Percentiles rank a stretch among this genome's conserved stretches.
Conservation (phyloP, 2,888 invertebrate genomes). For the Ypsolopha sequella region DNA sequence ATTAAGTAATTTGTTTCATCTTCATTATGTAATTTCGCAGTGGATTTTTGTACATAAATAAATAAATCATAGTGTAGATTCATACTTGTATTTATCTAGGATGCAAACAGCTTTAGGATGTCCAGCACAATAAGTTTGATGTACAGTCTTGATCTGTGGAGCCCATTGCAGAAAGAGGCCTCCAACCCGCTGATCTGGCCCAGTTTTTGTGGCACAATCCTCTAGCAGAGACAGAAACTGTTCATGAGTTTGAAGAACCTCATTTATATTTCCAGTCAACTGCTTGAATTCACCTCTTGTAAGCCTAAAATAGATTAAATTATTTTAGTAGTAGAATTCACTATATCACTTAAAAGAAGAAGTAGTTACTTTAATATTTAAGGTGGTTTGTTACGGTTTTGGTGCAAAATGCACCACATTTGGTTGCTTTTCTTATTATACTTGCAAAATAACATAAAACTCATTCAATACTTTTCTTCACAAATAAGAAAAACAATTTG, state of each 20-base stretch:
- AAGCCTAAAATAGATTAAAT: slow-evolving; percentile 70
- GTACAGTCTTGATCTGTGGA: slow-evolving; percentile 84
- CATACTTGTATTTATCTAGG: slow-evolving; percentile 92
- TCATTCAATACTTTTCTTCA: too few species aligned
- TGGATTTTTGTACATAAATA: neutral
- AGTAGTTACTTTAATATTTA: too few species aligned
- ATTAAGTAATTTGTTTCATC: too few species aligned
- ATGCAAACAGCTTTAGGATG: slow-evolving; percentile 96
- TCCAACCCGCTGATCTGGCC: slow-evolving; percentile 88
- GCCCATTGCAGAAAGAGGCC: slow-evolving; percentile 91
- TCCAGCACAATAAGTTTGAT: slow-evolving; percentile 90
- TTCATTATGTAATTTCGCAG: too few species aligned
- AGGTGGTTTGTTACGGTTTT: too few species aligned
- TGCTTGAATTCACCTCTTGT: slow-evolving; percentile 88
- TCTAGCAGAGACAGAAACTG: slow-evolving; percentile 84
- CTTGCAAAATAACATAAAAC: too few species aligned
- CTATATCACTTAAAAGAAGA: too few species aligned
- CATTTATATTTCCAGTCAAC: slow-evolving; percentile 89
- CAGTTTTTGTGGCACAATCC: slow-evolving; percentile 79
- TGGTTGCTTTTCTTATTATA: too few species aligned
- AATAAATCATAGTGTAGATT: slow-evolving; percentile 10
- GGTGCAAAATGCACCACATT: too few species aligned
- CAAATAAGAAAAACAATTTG: too few species aligned
- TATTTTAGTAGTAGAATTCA: neutral
- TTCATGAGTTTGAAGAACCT: slow-evolving; percentile 88